Evolutionary conservation across 2,888 invertebrate species (phyloP), one percentile per base, ranked within the genome.

Genomic region (Cremastinae sp.): DNA sequence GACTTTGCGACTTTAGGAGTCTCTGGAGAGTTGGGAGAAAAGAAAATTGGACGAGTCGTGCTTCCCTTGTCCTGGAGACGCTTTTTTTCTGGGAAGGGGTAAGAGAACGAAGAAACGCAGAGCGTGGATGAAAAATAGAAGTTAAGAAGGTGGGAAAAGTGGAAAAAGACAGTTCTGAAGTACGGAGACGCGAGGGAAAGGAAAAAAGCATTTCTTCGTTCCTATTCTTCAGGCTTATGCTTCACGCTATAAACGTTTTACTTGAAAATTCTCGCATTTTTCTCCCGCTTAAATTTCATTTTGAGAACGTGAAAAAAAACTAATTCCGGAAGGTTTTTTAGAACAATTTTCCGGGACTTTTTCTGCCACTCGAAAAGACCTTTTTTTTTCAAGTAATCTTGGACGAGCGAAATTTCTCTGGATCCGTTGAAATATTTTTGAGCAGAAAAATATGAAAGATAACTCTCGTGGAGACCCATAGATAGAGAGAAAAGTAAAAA

Each of bases 1-100:
- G 73, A 71, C 69, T 69, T 56, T 51, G 73, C 74, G 78, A 81
- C 78, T 79, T 79, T 79, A 75, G 68, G 53, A 56, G 53, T 34
- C 74, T 65, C 75, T 62, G 54, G 79, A 74, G 78, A 54, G 41
- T 65, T 53, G 7, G 65, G 49, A 38, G 47, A 68, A 58, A 68
- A 49, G 68, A 68, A 58, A 68, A 58, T 68, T 58, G 36, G 34
- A 62, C 34, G 58, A 36, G 45, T 68, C 54, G 22, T 43, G 14
- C 41, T 16, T 22, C 20, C 43, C 18, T 41, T n/a, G 56, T 34
- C 12, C 8, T 5, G 18, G 59, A 28, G 41, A 45, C 18, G 14
- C 28, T 28, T 28, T 28, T 28, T 28, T 28, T 28, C 28, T 2
- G 2, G 16, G 59, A 28, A 28, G 14, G 28, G 10, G 20, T 14